Evolutionary conservation across 2,888 invertebrate species (phyloP), one percentile per base, ranked within the genome.

Genomic region (Ptychoptera contaminata): DNA sequence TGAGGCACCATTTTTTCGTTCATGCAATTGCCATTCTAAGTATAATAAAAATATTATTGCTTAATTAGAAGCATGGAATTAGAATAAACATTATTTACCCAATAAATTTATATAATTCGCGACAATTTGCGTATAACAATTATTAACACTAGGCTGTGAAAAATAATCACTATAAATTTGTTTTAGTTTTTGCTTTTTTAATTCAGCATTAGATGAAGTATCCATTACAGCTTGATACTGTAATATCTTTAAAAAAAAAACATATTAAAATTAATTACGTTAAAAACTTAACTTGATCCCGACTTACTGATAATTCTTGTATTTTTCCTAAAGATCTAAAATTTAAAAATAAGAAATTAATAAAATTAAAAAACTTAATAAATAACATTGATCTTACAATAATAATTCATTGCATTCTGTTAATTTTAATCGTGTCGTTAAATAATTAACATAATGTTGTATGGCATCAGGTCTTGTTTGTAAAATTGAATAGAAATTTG

Each of bases 371-470:
- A 32, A 7, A 32, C 9, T 7, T 7, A 32, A 11, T 7, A 4
- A 32, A 32, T 11, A 9, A 9, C 8, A 32, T 7, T 32, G 2
- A n/a, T 64, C 76, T 70, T 67, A 83, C 82, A 79, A 78, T n/a
- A 85, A 67, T 44, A 83, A 62, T 60, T 83, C 81, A 2, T 76
- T 73, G 2, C 83, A 70, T 57, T 84, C 82, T 10, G 71, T 70
- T 30, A 78, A 69, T 49, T 77, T 75, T 49, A 79, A 73, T 51
- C 77, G 76, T 8, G 68, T 74, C 9, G 75, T 73, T n/a, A 88
- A 62, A 59, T 82, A 83, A 53, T 79, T 74, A 9, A 80, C 70
- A 57, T 86, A 88, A 53, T 83, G 80, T 49, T 76, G 73, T 9
- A 84, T 67, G 0, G 86, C 87, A 5, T 75, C 65, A 2, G 79